These are phyloP conservation scores for Nomada hirtipes DNA, from an alignment of 2,888 invertebrate genomes.

Conservation along the genomic window DNA sequence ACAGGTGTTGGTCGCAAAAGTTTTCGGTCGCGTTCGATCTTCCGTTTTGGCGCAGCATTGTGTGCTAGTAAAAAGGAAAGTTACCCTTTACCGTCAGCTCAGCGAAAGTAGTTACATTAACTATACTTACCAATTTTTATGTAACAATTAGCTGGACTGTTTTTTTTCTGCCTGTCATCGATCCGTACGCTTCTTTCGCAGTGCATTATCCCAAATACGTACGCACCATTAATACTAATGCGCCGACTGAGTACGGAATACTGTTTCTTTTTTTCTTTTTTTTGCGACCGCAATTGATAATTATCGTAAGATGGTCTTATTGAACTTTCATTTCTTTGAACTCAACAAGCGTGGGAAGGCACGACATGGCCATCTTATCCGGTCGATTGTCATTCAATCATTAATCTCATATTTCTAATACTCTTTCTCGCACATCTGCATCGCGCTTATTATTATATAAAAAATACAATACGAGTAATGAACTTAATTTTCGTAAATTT, in stretches of 20 bases:
- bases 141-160: constrained; percentile 43
- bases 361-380: not conserved
- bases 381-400: not conserved
- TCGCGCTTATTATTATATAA: too few species aligned
- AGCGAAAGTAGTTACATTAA: constrained; percentile 54
- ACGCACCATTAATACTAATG: constrained; percentile 5
- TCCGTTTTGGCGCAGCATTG: too few species aligned
- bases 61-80: too few species aligned
- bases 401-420: constrained; percentile 12
- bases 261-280: not conserved
- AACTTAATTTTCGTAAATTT: too few species aligned
- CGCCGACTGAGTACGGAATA: not conserved
- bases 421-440: not conserved
- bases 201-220: constrained; percentile 3
- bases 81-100: not conserved
- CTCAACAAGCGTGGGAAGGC: not conserved
- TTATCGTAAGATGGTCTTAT: not conserved
- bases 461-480: too few species aligned
- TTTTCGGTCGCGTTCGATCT: too few species aligned
- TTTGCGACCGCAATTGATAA: not conserved
- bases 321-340: not conserved
- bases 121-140: constrained; percentile 49
- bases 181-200: constrained; percentile 36
- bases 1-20: too few species aligned
- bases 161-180: constrained; percentile 33